Evolutionary conservation across 2,888 invertebrate genomes (phyloP), one percentile per base, ranked within the genome.

Genomic region (Pyrrhosoma nymphula): DNA sequence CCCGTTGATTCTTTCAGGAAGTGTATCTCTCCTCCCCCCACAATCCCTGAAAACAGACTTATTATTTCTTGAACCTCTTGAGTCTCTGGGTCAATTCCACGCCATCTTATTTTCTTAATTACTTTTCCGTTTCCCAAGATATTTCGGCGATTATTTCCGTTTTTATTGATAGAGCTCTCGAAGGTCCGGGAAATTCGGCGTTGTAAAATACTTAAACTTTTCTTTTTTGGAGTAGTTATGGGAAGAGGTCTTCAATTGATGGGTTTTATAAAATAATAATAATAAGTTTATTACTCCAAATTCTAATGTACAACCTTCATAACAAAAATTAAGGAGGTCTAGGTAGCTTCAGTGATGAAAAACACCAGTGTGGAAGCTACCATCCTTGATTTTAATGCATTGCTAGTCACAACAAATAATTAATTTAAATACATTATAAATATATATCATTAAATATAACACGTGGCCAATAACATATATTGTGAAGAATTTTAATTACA

Each of bases 11-110:
- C 8, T 8, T 8, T 23, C 69, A 26, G 8, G 69, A 69, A 8
- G 26, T 26, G 69, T n/a, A n/a, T n/a, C n/a, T n/a, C n/a, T 3
- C 91, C 63, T 91, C 35, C 47, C 47, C 47, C 47, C 8, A n/a
- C n/a, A 47, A 91, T 91, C 90, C 30, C 60, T 0, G 20, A 47
- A 39, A 47, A 47, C 35, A 39, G 47, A 88, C 47, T 23, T 60
- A 63, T 91, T 63, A 91, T 63, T 63, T 60, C 91, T 63, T 35
- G 69, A 69, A 69, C 69, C 47, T 4, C 47, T 47, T n/a, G 69
- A n/a, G 69, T 69, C n/a, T 69, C 69, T 12, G 23, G 69, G 69
- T n/a, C 69, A 2, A 4, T 47, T 47, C 47, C 47, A 8, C 47
- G 4, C n/a, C 69, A 60, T 47, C 69, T 69, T 69, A 69, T n/a